These are phyloP conservation scores for Pycnomerus fuliginosus DNA, from an alignment of 2,888 invertebrate species.

Conservation along the genomic window DNA sequence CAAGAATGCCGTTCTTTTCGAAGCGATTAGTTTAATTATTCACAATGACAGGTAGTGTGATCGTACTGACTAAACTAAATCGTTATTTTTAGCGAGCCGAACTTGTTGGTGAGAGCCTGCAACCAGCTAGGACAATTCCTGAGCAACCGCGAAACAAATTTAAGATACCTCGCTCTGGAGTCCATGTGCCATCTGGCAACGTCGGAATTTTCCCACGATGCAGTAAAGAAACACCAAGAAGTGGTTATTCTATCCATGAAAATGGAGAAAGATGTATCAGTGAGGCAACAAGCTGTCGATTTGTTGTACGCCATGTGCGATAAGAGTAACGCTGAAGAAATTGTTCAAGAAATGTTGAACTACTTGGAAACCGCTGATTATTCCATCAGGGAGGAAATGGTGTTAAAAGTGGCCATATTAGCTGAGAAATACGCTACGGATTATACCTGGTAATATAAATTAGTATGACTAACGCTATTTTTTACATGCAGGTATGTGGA, in stretches of 20 bases:
- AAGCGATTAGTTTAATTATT: constrained; percentile 99
- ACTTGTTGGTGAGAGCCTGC: constrained; percentile 94
- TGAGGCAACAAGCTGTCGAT: constrained; percentile 97
- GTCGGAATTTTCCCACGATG: constrained; percentile 99
- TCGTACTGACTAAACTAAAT: too few relatives aligned
- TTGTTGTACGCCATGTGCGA: constrained; percentile 99
- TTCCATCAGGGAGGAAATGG: constrained; percentile 99
- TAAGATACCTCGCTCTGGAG: constrained; percentile 96
- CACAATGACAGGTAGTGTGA: constrained; percentile 80
- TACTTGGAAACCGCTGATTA: constrained; percentile 99
- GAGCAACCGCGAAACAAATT: constrained; percentile 95
- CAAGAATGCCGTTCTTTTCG: constrained; percentile 98
- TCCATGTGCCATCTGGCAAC: constrained; percentile 99
- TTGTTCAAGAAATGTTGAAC: constrained; percentile 98
- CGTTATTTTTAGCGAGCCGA: constrained; percentile 84
- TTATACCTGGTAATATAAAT: constrained; percentile 99
- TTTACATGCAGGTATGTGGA: constrained; percentile 77
- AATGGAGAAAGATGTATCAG: constrained; percentile 98
- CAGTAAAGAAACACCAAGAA: constrained; percentile 99
- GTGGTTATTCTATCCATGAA: constrained; percentile 98
- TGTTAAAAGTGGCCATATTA: constrained; percentile 97
- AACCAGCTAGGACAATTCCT: constrained; percentile 99
- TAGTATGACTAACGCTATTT: too few relatives aligned
- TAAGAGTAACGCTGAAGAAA: constrained; percentile 97
- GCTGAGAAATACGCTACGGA: constrained; percentile 99